Percentiles rank a stretch among this genome's conserved stretches.
Evolutionary conservation across 2,888 invertebrate genomes (phyloP).

Genomic region (Saturnia japonica): DNA sequence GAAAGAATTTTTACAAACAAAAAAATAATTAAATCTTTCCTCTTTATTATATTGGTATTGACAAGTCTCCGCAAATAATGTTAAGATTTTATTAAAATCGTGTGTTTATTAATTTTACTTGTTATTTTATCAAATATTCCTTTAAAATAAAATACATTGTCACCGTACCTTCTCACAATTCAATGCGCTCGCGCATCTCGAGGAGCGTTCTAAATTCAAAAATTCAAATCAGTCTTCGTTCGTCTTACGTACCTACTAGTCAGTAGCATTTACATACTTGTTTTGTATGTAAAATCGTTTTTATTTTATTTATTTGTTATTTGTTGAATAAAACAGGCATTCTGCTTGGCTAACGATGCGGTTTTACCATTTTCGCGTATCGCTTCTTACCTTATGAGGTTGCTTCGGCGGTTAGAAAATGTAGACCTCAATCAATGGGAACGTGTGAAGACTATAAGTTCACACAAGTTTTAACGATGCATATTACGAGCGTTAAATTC

Average conservation of each 20-base stretch:
- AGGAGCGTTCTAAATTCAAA: conserved; percentile 58
- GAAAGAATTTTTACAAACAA: too few species aligned
- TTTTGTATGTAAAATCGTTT: conserved; percentile 54
- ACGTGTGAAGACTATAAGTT: conserved; percentile 27
- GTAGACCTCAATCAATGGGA: conserved; percentile 39
- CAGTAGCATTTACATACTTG: conserved; percentile 73
- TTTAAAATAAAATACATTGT: conserved; percentile 24
- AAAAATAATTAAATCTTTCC: too few species aligned
- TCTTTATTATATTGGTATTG: too few species aligned
- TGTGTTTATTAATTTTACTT: too few species aligned
- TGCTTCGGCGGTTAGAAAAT: conserved; percentile 26
- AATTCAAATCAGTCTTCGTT: conserved; percentile 78
- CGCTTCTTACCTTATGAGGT: conserved; percentile 34
- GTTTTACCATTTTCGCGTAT: conserved; percentile 58
- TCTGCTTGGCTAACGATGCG: conserved; percentile 67
- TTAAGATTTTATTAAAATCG: too few species aligned
- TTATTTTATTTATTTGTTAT: conserved; percentile 35
- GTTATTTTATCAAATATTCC: neutral
- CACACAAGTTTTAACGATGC: conserved; percentile 37
- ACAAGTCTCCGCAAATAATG: too few species aligned
- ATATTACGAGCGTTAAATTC: conserved; percentile 29
- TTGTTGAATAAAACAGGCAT: conserved; percentile 54
- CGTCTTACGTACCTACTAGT: conserved; percentile 49
- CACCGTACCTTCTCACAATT: conserved; percentile 60
- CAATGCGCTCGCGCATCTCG: conserved; percentile 65